Conservation (phyloP, 1,140 invertebrate genomes). For the Cydia strobilella region DNA sequence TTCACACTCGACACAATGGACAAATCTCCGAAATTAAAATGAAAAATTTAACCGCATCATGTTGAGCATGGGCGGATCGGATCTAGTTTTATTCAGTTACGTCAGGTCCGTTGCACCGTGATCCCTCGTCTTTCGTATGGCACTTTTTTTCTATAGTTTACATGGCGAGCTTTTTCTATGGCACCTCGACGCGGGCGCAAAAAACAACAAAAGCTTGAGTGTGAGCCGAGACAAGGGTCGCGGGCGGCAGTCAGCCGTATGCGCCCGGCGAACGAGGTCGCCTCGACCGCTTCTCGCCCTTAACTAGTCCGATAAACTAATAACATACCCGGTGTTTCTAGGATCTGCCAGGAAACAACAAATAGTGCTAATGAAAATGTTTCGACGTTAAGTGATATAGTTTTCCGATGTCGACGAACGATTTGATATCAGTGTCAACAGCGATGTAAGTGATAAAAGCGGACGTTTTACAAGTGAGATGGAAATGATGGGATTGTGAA, state of each 20-base stretch:
- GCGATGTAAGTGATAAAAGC: conserved; percentile 69
- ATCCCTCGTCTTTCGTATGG: conserved; percentile 58
- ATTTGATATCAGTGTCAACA: conserved; percentile 49
- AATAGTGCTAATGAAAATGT: conserved; percentile 22
- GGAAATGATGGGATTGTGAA: conserved; percentile 60
- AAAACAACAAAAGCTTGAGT: conserved; percentile 70
- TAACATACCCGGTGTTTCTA: conserved; percentile 37
- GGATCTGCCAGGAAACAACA: conserved; percentile 10
- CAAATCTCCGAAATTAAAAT: conserved; percentile 57
- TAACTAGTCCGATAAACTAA: conserved; percentile 29
- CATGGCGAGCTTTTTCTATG: conserved; percentile 75
- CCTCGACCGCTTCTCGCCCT: conserved; percentile 29
- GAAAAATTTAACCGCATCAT: conserved; percentile 69
- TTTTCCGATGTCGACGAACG: conserved; percentile 44
- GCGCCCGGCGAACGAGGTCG: conserved; percentile 43
- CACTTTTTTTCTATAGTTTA: conserved; percentile 67
- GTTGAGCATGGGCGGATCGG: conserved; percentile 54
- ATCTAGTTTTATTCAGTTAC: conserved; percentile 57
- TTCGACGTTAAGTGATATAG: conserved; percentile 21
- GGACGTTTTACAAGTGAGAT: conserved; percentile 57
- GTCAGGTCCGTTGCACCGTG: conserved; percentile 65
- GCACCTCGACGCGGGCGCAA: conserved; percentile 74
- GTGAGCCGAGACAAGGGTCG: conserved; percentile 55
- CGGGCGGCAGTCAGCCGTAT: conserved; percentile 53
- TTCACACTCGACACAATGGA: conserved; percentile 72